Conservation (phyloP, 1,140 invertebrate genomes). For the Orchestia grillus region DNA sequence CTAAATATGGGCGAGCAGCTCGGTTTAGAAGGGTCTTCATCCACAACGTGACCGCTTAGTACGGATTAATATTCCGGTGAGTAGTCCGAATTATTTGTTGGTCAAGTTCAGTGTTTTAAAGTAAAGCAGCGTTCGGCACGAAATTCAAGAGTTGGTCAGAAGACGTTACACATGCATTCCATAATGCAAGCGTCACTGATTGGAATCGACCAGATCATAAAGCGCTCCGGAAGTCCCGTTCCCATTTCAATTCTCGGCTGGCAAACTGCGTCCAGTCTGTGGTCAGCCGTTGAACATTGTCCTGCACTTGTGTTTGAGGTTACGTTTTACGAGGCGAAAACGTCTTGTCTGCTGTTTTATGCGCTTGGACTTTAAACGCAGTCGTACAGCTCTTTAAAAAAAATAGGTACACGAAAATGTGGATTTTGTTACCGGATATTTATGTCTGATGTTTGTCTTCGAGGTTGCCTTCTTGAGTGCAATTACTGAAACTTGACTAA, state of each 20-base stretch:
- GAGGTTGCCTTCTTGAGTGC: not conserved
- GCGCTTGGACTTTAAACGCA: not conserved
- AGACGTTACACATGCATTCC: not conserved
- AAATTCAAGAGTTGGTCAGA: not conserved
- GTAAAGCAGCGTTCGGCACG: not conserved
- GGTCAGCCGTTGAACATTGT: not conserved
- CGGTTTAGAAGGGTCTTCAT: no score
- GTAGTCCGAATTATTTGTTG: not conserved
- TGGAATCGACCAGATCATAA: not conserved
- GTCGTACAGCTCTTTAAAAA: not conserved
- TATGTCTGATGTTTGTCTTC: not conserved
- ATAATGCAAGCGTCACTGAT: not conserved
- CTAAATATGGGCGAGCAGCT: no score
- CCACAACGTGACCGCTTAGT: no score
- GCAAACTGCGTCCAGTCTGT: not conserved
- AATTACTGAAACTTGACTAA: not conserved
- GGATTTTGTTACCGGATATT: not conserved
- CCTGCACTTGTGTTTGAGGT: not conserved
- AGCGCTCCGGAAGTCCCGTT: conserved; percentile 28
- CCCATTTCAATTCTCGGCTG: not conserved
- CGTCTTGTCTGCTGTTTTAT: not conserved
- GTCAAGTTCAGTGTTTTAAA: not conserved
- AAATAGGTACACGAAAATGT: not conserved
- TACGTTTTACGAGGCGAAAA: not conserved
- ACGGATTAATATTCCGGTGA: no score